These are phyloP conservation scores for Watsonalla binaria DNA, from an alignment of 2,888 invertebrate species.

Conservation along the genomic window DNA sequence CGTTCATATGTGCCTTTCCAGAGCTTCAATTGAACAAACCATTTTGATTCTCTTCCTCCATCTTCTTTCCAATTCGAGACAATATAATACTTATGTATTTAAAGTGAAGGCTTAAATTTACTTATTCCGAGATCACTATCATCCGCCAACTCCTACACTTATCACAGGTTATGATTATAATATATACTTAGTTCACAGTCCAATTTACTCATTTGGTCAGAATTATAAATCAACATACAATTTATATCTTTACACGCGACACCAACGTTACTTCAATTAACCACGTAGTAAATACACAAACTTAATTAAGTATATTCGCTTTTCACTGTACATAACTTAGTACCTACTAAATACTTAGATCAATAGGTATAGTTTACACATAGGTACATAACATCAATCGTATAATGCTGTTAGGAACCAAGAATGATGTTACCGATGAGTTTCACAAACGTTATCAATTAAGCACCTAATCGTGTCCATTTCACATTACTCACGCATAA, in stretches of 20 bases:
- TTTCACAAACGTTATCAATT: neutral
- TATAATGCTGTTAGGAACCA: neutral
- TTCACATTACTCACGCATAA: too few species aligned
- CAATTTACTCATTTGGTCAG: slow-evolving; percentile 55
- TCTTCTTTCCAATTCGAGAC: neutral
- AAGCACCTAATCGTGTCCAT: too few species aligned
- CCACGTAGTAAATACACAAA: slow-evolving; percentile 12
- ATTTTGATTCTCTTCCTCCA: too few species aligned
- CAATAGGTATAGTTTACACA: neutral
- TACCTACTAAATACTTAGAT: too few species aligned
- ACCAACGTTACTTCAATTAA: slow-evolving; percentile 11
- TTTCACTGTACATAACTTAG: neutral
- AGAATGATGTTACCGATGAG: neutral
- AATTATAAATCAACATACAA: slow-evolving; percentile 24
- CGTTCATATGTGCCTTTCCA: too few species aligned
- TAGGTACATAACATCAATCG: neutral
- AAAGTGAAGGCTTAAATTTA: slow-evolving; percentile 6
- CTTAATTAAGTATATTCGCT: neutral
- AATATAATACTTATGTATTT: slow-evolving; percentile 9
- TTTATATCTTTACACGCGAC: slow-evolving; percentile 17
- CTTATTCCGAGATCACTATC: slow-evolving; percentile 21
- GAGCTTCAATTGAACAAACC: too few species aligned
- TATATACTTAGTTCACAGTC: slow-evolving; percentile 45
- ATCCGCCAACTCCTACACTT: slow-evolving; percentile 45
- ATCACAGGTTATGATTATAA: slow-evolving; percentile 72